Conservation (phyloP, 2,888 invertebrate genomes). For the Aquatica leii region DNA sequence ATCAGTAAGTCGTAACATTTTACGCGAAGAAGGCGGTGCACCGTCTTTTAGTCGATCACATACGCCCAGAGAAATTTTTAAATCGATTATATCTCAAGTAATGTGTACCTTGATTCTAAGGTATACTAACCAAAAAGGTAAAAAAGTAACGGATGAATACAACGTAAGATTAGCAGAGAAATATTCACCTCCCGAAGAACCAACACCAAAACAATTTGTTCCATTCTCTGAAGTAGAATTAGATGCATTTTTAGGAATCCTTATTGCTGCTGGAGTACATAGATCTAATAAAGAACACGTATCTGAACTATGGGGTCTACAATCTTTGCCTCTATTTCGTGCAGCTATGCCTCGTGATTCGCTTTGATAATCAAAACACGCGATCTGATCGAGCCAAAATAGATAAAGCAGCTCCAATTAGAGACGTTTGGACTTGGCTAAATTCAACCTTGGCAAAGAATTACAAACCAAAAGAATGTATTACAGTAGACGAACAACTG, state of each 20-base stretch:
- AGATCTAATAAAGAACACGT: slow-evolving; percentile 24
- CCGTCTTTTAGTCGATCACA: not conserved
- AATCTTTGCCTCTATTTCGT: slow-evolving; percentile 15
- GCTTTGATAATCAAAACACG: not conserved
- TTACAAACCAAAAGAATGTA: no score
- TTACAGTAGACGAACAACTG: slow-evolving; percentile 28
- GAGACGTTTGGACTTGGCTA: slow-evolving; percentile 26
- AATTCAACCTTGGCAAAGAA: no score
- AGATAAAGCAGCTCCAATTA: slow-evolving; percentile 29
- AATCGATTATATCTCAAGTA: slow-evolving; percentile 12
- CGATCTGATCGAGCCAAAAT: slow-evolving; percentile 19
- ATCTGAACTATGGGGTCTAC: slow-evolving; percentile 22
- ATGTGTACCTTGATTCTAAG: slow-evolving; percentile 13
- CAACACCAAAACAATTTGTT: slow-evolving; percentile 15
- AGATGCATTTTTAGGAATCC: slow-evolving; percentile 23
- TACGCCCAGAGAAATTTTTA: slow-evolving; percentile 8
- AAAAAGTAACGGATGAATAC: no score
- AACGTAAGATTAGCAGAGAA: not conserved
- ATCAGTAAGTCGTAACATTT: slow-evolving; percentile 10
- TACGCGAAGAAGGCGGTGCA: slow-evolving; percentile 7
- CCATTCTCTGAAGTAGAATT: slow-evolving; percentile 18
- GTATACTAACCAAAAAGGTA: no score
- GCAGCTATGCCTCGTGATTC: slow-evolving; percentile 16
- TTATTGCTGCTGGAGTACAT: no score
- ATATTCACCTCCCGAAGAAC: slow-evolving; percentile 6